Evolutionary conservation across 1,140 invertebrate genomes (phyloP).

Genomic region (Pararge aegeria): DNA sequence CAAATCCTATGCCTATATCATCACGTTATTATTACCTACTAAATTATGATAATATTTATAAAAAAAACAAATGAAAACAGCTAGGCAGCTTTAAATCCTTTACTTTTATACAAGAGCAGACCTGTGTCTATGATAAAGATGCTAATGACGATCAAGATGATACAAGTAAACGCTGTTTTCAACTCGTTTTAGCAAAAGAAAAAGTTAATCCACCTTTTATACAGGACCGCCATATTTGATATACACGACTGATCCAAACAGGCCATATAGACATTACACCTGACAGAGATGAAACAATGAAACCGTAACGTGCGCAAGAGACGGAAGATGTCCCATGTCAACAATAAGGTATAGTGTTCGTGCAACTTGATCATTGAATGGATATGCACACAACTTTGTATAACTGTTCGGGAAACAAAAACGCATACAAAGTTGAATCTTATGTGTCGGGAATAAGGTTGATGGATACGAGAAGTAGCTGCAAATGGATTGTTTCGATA

Average conservation of each 20-base stretch:
- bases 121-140: no score
- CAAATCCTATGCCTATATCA: no score
- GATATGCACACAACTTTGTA: constrained; percentile 44
- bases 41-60: no score
- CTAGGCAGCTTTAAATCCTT: no score
- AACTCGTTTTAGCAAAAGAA: neutral
- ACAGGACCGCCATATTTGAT: constrained; percentile 18
- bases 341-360: constrained; percentile 66
- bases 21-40: no score
- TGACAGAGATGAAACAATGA: constrained; percentile 21
- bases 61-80: no score
- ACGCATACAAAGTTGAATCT: constrained; percentile 26
- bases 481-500: constrained; percentile 33
- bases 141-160: neutral
- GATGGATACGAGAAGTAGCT: neutral
- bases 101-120: no score
- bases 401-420: constrained; percentile 9
- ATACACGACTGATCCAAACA: constrained; percentile 8
- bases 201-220: neutral
- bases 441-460: constrained; percentile 31
- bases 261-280: constrained; percentile 17
- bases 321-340: constrained; percentile 53
- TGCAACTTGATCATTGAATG: constrained; percentile 71
- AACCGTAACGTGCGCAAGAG: constrained; percentile 32
- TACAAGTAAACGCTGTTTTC: neutral